Evolutionary conservation across 2,113 vertebrate genomes (phyloP).

Genomic region (Pterocles gutturalis): DNA sequence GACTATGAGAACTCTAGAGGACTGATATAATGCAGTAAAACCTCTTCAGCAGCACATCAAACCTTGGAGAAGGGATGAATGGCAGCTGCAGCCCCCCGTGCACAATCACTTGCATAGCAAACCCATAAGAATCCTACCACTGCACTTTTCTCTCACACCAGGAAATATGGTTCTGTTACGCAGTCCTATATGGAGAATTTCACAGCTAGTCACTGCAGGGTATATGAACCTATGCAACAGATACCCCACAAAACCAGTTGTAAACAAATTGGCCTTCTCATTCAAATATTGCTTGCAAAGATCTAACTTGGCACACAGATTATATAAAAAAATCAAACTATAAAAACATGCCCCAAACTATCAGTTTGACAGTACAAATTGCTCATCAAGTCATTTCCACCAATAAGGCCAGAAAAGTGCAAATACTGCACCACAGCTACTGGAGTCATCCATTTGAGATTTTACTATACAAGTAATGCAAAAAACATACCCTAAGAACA

Average conservation of each 20-base stretch:
- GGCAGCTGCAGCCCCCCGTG: neutral
- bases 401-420: neutral
- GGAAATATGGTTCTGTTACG: neutral
- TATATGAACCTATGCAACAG: neutral
- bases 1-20: neutral
- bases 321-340: neutral
- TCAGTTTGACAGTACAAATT: neutral
- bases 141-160: neutral
- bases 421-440: neutral
- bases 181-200: neutral
- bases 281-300: neutral
- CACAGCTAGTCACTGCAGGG: neutral
- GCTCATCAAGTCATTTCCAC: neutral
- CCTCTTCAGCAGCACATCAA: neutral
- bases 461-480: neutral
- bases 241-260: neutral
- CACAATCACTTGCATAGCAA: neutral
- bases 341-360: neutral
- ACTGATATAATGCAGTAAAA: neutral
- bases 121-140: neutral
- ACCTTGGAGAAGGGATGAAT: neutral
- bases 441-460: neutral
- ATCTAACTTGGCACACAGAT: neutral
- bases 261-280: neutral
- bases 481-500: neutral